Base-by-base conservation (phyloP, 2,888 invertebrate genomes). In the Ferrisia virgata region DNA sequence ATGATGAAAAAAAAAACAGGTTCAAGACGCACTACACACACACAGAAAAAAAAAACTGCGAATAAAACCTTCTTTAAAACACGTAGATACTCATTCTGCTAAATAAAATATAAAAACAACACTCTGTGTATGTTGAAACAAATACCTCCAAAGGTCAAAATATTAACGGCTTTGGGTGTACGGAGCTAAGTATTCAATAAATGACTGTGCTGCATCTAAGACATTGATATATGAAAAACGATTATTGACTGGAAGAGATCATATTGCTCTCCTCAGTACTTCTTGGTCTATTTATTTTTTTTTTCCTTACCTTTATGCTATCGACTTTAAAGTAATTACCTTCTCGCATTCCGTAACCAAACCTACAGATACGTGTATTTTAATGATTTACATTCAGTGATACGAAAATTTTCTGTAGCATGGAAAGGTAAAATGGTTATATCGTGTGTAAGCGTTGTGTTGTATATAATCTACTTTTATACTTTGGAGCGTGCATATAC, bases 221-320 rank as follows among this genome's bases (percentile, higher is more conserved):
- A 82, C 82, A 28, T 82, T 82, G 82, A 82, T 72, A 36, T 82
- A 82, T 82, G 82, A 72, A 72, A 82, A 72, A 82, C 43, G 40
- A 82, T 82, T 82, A 82, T 82, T 72, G 82, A 82, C 82, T 82
- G 18, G 40, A 43, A 72, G 40, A 82, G 82, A 82, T 82, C 82
- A 72, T 82, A 82, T 82, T 82, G 82, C 82, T 69, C 40, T 79
- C 18, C 33, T 25, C 72, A 2, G 40, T 40, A 43, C 25, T 15
- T 79, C 43, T 79, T 9, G 25, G 40, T 36, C 47, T 79, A 31
- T 79, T 47, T 47, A 36, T 79, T 39, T 36, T 78, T 28, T 43
- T 28, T 76, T n/a, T n/a, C n/a, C 33, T 22, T 40, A 79, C 31
- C 47, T 79, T 79, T 47, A n/a, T 33, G 13, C 72, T 31, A 22